Evolutionary conservation across 2,113 vertebrate genomes (phyloP), one percentile per base, ranked within the genome.

Genomic region (Macroglossus sobrinus): DNA sequence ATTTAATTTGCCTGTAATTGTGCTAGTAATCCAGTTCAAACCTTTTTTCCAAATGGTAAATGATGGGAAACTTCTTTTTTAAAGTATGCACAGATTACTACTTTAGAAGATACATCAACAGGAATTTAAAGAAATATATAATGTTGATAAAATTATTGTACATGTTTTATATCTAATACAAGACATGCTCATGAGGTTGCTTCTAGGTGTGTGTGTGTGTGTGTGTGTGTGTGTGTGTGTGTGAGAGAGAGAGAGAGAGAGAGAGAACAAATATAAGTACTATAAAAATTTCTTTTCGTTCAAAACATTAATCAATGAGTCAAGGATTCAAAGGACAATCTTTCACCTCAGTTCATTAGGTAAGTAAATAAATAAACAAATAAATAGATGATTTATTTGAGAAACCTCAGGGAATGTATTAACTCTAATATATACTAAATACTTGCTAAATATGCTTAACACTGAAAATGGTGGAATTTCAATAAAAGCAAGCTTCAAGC

Each of bases 1-100:
- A 94, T 91, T 91, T 96, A 55, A 94, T 95, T 43, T 97, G 38
- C 30, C 89, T 93, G 18, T 88, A 72, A 38, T 91, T 94, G n/a
- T 92, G n/a, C 53, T 91, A 78, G 45, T 72, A 91, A 96, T 72
- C 57, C 64, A 81, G 19, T 50, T 95, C 30, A 95, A 86, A 82
- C 28, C 84, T 71, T 74, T 72, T 64, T 95, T 85, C 35, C n/a
- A 90, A 76, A 63, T 76, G 85, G 19, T 63, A 94, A 94, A 68
- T 74, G 71, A 95, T 61, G 3, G 28, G 47, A 93, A 95, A 50
- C 28, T 79, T 85, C 5, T 68, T 61, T 87, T 92, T 66, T 40
- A 21, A 85, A 55, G 33, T 79, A 93, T 24, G 21, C 57, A 87
- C 5, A 38, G 50, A 88, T 85, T 94, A 74, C 75, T 84, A 81